Base-by-base conservation (phyloP, 1,140 invertebrate genomes). In the Thereuonema tuberculata region DNA sequence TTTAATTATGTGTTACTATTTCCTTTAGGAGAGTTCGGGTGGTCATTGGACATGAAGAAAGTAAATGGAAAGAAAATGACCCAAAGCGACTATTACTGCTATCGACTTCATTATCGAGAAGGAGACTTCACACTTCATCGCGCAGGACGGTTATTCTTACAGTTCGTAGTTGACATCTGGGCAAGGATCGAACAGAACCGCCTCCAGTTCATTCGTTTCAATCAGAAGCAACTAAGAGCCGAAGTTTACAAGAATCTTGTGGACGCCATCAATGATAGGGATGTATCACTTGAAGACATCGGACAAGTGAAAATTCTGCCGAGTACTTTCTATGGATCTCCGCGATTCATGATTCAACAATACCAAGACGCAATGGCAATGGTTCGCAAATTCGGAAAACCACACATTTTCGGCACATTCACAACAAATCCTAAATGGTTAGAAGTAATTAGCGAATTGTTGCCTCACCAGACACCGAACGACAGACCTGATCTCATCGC, bases 1-100 rank as follows among this genome's bases (percentile, higher is more conserved):
- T 64, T 78, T 28, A 74, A 77, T 67, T 78, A 78, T 69, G 73
- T 71, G 26, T 58, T 77, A 2, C 65, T 78, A 26, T 77, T 75
- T 68, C 75, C 71, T 67, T 52, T 73, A 64, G 75, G 76, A 26
- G 67, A 76, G 65, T 70, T 76, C 67, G 73, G 59, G 2, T 61
- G 60, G 60, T 58, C 56, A 21, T 27, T 61, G 3, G 57, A 31
- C 21, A 24, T 26, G 25, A 37, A 20, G 2, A 15, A 26, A 9
- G 24, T 46, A 23, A 5, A n/a, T 2, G 43, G 24, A 12, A 26
- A 17, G 23, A 50, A 50, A 20, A 50, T 61, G 5, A 60, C 58
- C 1, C 31, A 48, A 2, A 15, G 9, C 2, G 29, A 61, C 5
- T 61, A 60, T 54, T 37, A 61, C 24, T 27, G 47, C 26, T 60